Evolutionary conservation across 2,113 vertebrate species (phyloP).

Genomic region (Dendropsophus ebraccatus): DNA sequence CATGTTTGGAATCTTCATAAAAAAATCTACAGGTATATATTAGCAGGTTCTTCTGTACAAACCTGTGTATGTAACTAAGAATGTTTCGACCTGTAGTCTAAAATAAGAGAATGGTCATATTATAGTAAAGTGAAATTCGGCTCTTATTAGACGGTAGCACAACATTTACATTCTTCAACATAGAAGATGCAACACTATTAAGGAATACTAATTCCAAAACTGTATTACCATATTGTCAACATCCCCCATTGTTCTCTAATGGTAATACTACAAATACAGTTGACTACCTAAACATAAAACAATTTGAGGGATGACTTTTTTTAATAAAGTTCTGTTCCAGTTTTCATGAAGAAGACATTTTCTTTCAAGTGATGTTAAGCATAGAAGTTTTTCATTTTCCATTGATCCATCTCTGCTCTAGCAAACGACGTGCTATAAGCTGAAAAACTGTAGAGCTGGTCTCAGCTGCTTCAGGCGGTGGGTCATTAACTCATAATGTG

Average conservation of each 20-base stretch:
- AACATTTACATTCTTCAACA: too few relatives aligned
- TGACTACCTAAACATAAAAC: not conserved
- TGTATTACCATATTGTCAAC: not conserved
- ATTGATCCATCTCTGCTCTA: constrained; percentile 46
- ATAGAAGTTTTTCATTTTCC: constrained; percentile 26
- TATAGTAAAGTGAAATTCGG: too few relatives aligned
- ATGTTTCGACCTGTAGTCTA: too few relatives aligned
- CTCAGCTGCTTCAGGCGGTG: constrained; percentile 28
- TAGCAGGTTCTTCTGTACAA: too few relatives aligned
- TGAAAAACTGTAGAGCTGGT: constrained; percentile 43
- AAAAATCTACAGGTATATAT: too few relatives aligned
- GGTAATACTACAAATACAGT: not conserved
- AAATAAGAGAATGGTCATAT: too few relatives aligned
- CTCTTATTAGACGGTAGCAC: too few relatives aligned
- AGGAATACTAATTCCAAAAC: not conserved
- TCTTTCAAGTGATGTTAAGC: constrained; percentile 16
- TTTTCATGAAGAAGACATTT: constrained; percentile 24
- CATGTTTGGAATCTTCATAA: too few relatives aligned
- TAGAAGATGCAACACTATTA: too few relatives aligned
- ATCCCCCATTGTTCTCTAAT: not conserved
- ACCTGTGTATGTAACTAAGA: too few relatives aligned
- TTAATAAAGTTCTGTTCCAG: constrained; percentile 3
- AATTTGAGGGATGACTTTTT: not conserved
- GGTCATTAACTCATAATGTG: constrained; percentile 56
- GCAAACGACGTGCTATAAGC: constrained; percentile 50